phyloP scores from a whole-genome alignment of 2,888 invertebrate species.

The Pegoplata infirma region DNA sequence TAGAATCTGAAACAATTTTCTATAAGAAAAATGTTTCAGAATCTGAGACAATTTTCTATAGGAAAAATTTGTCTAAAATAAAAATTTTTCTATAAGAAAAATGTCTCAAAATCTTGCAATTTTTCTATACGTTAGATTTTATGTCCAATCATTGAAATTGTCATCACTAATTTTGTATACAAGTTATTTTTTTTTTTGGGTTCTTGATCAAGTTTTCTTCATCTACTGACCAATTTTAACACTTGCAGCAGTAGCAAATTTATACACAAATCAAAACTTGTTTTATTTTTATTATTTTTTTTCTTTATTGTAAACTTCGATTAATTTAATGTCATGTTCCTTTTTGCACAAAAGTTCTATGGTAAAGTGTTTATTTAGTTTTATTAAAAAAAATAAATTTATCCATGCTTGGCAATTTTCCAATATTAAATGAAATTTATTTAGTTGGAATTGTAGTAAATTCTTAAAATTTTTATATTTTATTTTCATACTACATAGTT shows the following conservation, averaged over 20 bases:
- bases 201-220: conserved; percentile 10
- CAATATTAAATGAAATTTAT: background rate
- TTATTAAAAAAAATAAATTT: background rate
- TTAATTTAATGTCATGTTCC: background rate
- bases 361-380: background rate
- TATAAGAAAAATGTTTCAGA: too few species aligned
- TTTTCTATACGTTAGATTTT: too few species aligned
- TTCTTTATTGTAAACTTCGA: background rate
- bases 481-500: background rate
- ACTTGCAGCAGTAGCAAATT: conserved; percentile 43
- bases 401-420: background rate
- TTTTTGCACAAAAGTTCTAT: background rate
- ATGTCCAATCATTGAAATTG: too few species aligned
- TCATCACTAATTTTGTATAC: too few species aligned
- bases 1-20: too few species aligned
- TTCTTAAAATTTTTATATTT: background rate
- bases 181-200: too few species aligned
- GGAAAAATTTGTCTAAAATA: too few species aligned
- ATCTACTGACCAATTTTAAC: conserved; percentile 54
- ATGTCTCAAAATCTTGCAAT: too few species aligned
- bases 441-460: background rate
- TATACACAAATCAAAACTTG: conserved; percentile 40
- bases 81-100: too few species aligned
- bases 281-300: conserved; percentile 35
- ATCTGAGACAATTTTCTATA: too few species aligned